Conservation (phyloP, 2,797 vertebrate genomes). For the Vireo griseus region DNA sequence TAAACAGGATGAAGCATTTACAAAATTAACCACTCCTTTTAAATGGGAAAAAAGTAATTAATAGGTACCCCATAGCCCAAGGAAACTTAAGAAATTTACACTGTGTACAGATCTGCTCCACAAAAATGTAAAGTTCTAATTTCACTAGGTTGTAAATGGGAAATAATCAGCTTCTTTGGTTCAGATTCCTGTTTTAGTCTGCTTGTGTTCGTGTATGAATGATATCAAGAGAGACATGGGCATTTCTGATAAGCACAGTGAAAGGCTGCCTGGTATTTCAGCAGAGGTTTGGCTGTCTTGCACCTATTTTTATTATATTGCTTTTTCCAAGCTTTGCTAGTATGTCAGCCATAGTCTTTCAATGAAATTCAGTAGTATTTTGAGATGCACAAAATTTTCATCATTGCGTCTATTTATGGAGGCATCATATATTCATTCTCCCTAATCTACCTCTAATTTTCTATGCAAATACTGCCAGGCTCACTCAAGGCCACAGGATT, state of each 20-base stretch:
- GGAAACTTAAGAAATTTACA: background rate
- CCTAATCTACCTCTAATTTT: conserved; percentile 64
- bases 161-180: background rate
- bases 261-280: background rate
- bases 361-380: conserved; percentile 44
- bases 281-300: background rate
- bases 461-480: conserved; percentile 67
- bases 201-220: background rate
- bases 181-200: background rate
- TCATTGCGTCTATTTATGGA: conserved; percentile 51
- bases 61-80: background rate
- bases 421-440: conserved; percentile 3
- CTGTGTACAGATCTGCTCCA: background rate
- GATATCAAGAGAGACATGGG: background rate
- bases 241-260: background rate
- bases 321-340: background rate
- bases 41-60: background rate
- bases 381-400: conserved; percentile 36
- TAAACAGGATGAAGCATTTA: background rate
- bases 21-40: background rate
- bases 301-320: background rate
- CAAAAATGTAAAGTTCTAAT: background rate
- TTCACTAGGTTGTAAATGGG: background rate
- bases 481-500: conserved; percentile 58
- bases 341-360: background rate